Evolutionary conservation across 2,797 vertebrate species (phyloP).

Genomic region (Chiroxiphia lanceolata): DNA sequence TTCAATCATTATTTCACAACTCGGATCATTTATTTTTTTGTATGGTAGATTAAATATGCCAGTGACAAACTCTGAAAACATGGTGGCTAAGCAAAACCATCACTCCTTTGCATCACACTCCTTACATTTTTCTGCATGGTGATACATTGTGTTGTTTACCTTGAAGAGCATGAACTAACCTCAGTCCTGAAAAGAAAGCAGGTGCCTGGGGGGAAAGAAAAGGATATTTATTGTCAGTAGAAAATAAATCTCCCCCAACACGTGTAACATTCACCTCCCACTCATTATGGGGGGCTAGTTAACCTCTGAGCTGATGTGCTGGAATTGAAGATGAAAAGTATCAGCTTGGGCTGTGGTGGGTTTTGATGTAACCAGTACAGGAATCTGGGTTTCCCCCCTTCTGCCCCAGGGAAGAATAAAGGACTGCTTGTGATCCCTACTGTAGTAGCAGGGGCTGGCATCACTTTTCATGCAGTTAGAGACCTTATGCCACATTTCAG

Average conservation of each 20-base stretch:
- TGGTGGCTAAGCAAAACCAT: neutral
- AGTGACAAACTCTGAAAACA: constrained; percentile 2
- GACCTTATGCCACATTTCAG: neutral
- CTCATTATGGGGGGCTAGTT: neutral
- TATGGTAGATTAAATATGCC: constrained; percentile 10
- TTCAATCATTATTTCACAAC: constrained; percentile 9
- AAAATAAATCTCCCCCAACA: neutral
- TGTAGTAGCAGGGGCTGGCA: neutral
- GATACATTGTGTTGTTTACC: neutral
- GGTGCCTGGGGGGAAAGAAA: neutral
- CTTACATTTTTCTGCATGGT: neutral
- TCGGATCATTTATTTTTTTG: neutral
- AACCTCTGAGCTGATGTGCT: neutral
- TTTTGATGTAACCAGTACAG: neutral
- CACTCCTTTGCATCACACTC: neutral
- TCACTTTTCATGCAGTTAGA: neutral
- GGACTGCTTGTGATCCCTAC: neutral
- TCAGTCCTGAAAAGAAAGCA: neutral
- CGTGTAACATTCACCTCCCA: neutral
- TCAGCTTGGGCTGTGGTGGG: neutral
- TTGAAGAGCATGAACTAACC: neutral
- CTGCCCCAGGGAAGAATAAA: neutral
- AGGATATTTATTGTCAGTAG: neutral
- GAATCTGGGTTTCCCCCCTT: neutral
- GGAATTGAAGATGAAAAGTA: neutral